Conservation (phyloP, 2,888 invertebrate species). For the Lithophane semibrunnea region DNA sequence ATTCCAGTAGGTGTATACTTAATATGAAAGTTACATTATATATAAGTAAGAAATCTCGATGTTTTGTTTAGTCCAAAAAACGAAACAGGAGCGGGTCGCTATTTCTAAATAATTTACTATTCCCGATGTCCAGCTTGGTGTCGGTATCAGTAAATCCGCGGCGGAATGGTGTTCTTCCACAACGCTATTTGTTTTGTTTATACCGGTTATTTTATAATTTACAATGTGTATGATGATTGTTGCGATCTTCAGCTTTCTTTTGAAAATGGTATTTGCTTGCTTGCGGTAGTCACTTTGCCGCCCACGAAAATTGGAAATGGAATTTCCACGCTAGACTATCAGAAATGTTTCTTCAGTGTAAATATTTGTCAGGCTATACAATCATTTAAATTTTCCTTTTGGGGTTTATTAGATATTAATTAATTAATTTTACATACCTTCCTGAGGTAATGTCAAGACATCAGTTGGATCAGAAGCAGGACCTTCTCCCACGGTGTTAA, state of each 20-base stretch:
- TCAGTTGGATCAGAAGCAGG: conserved; percentile 97
- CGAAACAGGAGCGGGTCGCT: too few species aligned
- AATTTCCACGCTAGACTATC: neutral
- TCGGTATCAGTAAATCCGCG: neutral
- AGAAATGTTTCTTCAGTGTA: neutral
- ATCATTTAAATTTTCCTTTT: neutral
- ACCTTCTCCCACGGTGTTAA: conserved; percentile 99
- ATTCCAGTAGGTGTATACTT: too few species aligned
- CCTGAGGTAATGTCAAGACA: conserved; percentile 97
- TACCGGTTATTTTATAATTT: neutral
- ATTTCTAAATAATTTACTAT: conserved; percentile 27
- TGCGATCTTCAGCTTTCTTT: neutral
- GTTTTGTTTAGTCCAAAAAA: too few species aligned
- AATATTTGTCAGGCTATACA: neutral
- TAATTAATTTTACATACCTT: conserved; percentile 92
- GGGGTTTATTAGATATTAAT: conserved; percentile 36
- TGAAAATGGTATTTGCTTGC: neutral
- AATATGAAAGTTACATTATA: too few species aligned
- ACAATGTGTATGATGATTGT: neutral
- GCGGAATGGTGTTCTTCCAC: neutral
- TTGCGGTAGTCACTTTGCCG: neutral
- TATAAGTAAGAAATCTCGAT: too few species aligned
- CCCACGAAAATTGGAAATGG: neutral
- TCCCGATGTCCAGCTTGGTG: conserved; percentile 6
- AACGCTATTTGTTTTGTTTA: neutral